Evolutionary conservation across 1,140 invertebrate genomes (phyloP).

Genomic region (Tetranychus urticae): DNA sequence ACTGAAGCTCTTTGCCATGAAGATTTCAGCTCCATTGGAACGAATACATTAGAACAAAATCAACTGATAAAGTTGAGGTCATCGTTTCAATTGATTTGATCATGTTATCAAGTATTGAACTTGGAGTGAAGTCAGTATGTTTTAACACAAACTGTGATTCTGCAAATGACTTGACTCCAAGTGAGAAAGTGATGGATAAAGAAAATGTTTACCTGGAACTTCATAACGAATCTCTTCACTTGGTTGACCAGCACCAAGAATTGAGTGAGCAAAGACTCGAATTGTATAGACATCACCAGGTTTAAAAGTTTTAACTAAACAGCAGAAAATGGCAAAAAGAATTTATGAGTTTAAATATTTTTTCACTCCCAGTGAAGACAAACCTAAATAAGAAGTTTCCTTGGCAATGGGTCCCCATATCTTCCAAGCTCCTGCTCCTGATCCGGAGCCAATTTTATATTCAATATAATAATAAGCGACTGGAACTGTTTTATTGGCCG

Average conservation of each 20-base stretch:
- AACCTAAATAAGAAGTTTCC: constrained; percentile 61
- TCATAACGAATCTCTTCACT: constrained; percentile 63
- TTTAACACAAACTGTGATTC: too few species aligned
- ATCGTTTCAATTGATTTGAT: too few species aligned
- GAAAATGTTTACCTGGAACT: constrained; percentile 29
- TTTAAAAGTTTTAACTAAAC: constrained; percentile 64
- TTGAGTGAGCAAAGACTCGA: constrained; percentile 56
- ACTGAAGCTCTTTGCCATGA: too few species aligned
- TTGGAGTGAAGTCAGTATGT: too few species aligned
- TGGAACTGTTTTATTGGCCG: constrained; percentile 38
- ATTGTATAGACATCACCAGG: constrained; percentile 71
- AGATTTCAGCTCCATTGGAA: too few species aligned
- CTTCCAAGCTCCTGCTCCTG: constrained; percentile 37
- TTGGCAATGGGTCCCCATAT: constrained; percentile 46
- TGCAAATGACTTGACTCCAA: background rate
- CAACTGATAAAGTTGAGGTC: too few species aligned
- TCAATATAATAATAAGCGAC: constrained; percentile 77
- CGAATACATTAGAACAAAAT: too few species aligned
- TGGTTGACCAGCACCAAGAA: constrained; percentile 36
- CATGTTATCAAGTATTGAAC: too few species aligned
- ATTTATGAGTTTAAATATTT: background rate
- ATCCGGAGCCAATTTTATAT: constrained; percentile 58
- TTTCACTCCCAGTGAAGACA: background rate
- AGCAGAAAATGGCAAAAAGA: background rate
- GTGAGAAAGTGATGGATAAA: background rate